Conservation (phyloP, 1,140 invertebrate genomes). For the Ephestia elutella region DNA sequence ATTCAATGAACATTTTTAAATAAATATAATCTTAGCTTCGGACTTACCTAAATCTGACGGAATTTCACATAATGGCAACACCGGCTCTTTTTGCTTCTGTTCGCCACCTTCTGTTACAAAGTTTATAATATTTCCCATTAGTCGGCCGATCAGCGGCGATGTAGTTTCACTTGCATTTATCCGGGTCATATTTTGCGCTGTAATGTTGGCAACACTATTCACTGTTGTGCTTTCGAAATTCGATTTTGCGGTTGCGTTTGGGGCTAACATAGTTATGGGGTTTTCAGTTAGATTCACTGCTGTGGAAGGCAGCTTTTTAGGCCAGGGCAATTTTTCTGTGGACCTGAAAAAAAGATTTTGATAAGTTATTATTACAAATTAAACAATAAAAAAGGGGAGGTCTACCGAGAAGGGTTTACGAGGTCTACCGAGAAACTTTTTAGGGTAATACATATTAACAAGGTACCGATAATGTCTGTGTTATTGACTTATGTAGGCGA, state of each 20-base stretch:
- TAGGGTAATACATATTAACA: too few relatives aligned
- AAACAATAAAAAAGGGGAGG: too few relatives aligned
- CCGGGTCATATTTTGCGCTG: conserved; percentile 30
- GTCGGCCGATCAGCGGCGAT: conserved; percentile 44
- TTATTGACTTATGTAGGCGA: too few relatives aligned
- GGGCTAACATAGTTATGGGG: background rate
- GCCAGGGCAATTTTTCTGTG: conserved; percentile 33
- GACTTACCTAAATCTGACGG: conserved; percentile 55
- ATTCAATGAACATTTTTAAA: background rate
- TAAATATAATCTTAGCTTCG: background rate
- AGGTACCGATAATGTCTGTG: too few relatives aligned
- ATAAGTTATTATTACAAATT: background rate
- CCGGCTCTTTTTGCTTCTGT: conserved; percentile 37
- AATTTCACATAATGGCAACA: conserved; percentile 46
- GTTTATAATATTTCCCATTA: conserved; percentile 48
- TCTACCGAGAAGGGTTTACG: too few relatives aligned
- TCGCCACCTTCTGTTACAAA: conserved; percentile 38
- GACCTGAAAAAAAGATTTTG: conserved; percentile 23
- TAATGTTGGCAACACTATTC: conserved; percentile 9
- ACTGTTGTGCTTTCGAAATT: background rate
- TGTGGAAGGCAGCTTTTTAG: conserved; percentile 33
- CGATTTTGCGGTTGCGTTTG: background rate
- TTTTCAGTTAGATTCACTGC: conserved; percentile 1
- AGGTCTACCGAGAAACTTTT: too few relatives aligned
- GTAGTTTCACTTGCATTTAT: conserved; percentile 34